Conservation (phyloP, 2,797 vertebrate genomes). For the Catamblyrhynchus diadema region DNA sequence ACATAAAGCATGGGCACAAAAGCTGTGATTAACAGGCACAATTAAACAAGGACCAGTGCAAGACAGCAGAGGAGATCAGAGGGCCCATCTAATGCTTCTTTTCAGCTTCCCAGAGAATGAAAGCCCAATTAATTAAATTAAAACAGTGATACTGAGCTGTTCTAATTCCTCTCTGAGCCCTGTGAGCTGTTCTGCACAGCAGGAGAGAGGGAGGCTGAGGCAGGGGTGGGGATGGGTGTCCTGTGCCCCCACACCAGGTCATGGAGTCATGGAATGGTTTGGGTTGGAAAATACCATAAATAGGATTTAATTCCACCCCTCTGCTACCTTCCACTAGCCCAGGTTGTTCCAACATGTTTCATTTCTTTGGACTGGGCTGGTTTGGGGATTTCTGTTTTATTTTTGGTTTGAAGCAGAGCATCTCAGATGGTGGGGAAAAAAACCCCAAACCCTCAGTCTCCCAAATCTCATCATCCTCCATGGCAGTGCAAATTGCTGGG, state of each 20-base stretch:
- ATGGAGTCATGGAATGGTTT: background rate
- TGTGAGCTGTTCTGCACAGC: background rate
- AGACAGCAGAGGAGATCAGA: constrained; percentile 8
- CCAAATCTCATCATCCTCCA: fast-evolving
- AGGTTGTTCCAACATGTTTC: background rate
- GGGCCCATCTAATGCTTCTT: background rate
- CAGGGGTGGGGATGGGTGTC: fast-evolving
- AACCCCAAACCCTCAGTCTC: fast-evolving
- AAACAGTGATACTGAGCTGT: constrained; percentile 24
- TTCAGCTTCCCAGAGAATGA: background rate
- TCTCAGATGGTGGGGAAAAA: background rate
- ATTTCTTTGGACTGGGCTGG: background rate
- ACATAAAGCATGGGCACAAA: background rate
- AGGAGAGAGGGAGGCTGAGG: background rate
- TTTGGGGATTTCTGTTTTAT: background rate
- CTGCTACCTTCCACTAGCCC: background rate
- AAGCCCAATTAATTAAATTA: constrained; percentile 61
- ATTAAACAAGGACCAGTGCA: background rate
- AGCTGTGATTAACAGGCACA: constrained; percentile 27
- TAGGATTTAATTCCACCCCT: background rate
- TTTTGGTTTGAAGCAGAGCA: background rate
- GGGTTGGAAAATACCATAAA: background rate
- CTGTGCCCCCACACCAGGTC: background rate
- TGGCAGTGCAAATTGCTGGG: background rate
- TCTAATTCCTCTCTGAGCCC: background rate